Evolutionary conservation across 2,797 vertebrate species (phyloP).

Genomic region (Coendou prehensilis): DNA sequence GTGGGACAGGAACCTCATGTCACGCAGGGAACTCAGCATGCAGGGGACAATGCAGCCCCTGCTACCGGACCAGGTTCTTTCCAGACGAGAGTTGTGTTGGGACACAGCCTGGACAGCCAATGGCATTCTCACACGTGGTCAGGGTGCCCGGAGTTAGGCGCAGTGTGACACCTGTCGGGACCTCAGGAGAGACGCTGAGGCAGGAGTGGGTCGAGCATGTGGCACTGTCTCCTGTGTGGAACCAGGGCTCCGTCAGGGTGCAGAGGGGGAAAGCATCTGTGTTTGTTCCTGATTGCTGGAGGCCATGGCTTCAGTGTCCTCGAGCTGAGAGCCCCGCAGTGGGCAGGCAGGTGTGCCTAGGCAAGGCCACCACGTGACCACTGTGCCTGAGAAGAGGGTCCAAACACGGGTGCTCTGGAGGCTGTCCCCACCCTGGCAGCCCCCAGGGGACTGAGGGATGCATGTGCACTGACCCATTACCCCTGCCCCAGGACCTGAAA

Average conservation of each 20-base stretch:
- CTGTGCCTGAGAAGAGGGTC: background rate
- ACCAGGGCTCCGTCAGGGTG: too few relatives aligned
- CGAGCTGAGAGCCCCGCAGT: background rate
- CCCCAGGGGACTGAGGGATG: background rate
- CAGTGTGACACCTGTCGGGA: background rate
- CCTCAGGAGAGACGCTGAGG: rapidly evolving
- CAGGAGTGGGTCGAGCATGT: too few relatives aligned
- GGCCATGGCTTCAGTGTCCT: background rate
- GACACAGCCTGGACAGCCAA: background rate
- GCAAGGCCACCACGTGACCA: background rate
- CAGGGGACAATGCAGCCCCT: background rate
- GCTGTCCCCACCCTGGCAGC: too few relatives aligned
- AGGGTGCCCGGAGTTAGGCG: background rate
- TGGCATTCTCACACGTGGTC: rapidly evolving
- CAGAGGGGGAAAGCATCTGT: background rate
- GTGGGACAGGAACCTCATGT: too few relatives aligned
- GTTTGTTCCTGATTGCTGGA: background rate
- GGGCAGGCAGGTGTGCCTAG: background rate
- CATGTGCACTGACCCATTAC: background rate
- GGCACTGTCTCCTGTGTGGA: background rate
- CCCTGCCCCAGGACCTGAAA: background rate
- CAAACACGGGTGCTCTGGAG: background rate
- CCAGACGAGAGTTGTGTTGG: too few relatives aligned
- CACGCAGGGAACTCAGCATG: too few relatives aligned
- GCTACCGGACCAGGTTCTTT: background rate